Evolutionary conservation across 2,888 invertebrate species (phyloP).

Genomic region (Cordilura impudica): DNA sequence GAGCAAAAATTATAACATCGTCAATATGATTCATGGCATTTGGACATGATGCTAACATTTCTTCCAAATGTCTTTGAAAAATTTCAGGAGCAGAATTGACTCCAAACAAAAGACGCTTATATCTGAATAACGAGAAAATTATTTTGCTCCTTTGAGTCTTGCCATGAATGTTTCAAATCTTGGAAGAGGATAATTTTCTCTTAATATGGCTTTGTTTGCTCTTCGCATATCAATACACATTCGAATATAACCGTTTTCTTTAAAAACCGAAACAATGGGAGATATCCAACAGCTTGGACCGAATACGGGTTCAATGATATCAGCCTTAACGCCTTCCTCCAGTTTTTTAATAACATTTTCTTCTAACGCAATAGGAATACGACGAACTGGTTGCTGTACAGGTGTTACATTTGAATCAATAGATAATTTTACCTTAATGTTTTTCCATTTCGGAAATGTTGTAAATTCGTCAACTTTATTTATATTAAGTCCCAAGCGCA

Average conservation of each 20-base stretch:
- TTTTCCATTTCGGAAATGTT: conserved; percentile 53
- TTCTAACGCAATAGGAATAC: conserved; percentile 70
- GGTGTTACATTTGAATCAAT: conserved; percentile 63
- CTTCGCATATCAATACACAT: conserved; percentile 73
- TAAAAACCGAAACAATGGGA: conserved; percentile 69
- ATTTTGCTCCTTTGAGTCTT: conserved; percentile 60
- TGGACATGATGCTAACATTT: conserved; percentile 66
- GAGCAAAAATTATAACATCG: conserved; percentile 65
- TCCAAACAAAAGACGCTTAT: conserved; percentile 73
- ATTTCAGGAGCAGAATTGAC: conserved; percentile 68
- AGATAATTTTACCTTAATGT: conserved; percentile 44
- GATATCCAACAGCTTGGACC: conserved; percentile 71
- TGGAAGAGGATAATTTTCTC: no score
- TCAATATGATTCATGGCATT: conserved; percentile 67
- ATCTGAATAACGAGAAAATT: conserved; percentile 68
- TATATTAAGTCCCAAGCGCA: conserved; percentile 43
- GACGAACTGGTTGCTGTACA: conserved; percentile 68
- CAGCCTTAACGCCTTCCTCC: conserved; percentile 64
- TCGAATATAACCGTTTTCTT: no score
- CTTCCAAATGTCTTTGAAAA: conserved; percentile 58
- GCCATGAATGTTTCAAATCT: conserved; percentile 65
- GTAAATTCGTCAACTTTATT: conserved; percentile 40
- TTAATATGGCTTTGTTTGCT: conserved; percentile 65
- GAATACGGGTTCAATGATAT: conserved; percentile 71
- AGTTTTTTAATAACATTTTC: conserved; percentile 52